Evolutionary conservation across 23 tunicate species (phyloP).

Genomic region (Halocynthia aurantium): DNA sequence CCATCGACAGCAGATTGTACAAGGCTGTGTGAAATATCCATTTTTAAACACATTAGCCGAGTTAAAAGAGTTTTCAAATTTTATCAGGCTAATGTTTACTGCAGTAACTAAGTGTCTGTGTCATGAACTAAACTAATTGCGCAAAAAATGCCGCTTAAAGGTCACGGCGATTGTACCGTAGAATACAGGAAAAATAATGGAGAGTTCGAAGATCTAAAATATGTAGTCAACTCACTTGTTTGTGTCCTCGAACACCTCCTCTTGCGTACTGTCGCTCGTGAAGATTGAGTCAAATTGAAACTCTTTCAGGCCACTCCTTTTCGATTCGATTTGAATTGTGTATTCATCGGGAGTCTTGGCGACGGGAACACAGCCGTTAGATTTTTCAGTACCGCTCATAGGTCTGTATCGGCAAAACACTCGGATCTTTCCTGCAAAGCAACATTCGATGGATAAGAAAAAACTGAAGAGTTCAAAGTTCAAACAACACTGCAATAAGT

Average conservation of each 20-base stretch:
- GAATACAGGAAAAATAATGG: no score
- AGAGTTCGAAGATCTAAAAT: no score
- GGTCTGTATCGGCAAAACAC: slow-evolving; percentile 97
- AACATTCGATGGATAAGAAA: neutral
- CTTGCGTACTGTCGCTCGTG: slow-evolving; percentile 48
- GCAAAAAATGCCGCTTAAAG: no score
- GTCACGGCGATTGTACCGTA: no score
- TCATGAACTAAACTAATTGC: no score
- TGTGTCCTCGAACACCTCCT: slow-evolving; percentile 83
- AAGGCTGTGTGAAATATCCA: slow-evolving; percentile 22
- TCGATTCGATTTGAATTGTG: slow-evolving; percentile 67
- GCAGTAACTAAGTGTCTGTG: no score
- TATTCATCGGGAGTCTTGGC: slow-evolving; percentile 89
- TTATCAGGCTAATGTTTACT: no score
- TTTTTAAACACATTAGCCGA: no score
- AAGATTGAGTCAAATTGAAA: slow-evolving; percentile 92
- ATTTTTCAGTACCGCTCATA: slow-evolving; percentile 81
- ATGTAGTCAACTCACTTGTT: slow-evolving; percentile 24
- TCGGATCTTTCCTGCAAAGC: slow-evolving; percentile 65
- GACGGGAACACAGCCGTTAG: slow-evolving; percentile 53
- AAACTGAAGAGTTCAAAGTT: no score
- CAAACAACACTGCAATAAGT: no score
- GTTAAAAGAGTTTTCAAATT: no score
- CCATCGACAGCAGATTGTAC: slow-evolving; percentile 98
- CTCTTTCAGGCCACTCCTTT: slow-evolving; percentile 61